phyloP scores from a whole-genome alignment of 2,888 invertebrate genomes.

The Lasiommata megera region DNA sequence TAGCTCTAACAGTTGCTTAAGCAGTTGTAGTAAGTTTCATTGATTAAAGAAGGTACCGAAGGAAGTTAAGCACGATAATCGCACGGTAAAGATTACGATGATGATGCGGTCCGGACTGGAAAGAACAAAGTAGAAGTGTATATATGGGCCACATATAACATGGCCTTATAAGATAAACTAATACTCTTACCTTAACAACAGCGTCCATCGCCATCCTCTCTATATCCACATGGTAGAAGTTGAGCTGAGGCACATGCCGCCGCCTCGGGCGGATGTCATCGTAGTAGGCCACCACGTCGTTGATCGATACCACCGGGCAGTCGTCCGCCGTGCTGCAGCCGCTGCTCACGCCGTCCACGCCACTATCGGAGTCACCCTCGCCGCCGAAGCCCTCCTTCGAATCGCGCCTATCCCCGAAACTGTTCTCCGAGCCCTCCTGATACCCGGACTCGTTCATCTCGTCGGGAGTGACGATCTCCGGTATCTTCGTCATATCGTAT shows the following conservation, averaged over 20 bases:
- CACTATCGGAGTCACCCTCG: conserved; percentile 76
- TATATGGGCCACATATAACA: too few species aligned
- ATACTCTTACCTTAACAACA: conserved; percentile 67
- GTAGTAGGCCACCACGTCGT: conserved; percentile 75
- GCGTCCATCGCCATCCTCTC: conserved; percentile 69
- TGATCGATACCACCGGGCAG: conserved; percentile 78
- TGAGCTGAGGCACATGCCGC: conserved; percentile 68
- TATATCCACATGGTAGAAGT: conserved; percentile 71
- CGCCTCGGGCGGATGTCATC: conserved; percentile 70
- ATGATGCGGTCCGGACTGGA: too few species aligned
- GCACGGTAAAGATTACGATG: too few species aligned
- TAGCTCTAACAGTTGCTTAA: too few species aligned
- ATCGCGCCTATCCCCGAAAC: conserved; percentile 69
- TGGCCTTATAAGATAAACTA: too few species aligned
- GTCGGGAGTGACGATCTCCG: conserved; percentile 71
- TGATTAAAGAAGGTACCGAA: too few species aligned
- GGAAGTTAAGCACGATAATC: too few species aligned
- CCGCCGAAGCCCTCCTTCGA: conserved; percentile 72
- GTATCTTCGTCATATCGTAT: conserved; percentile 64
- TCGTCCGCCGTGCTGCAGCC: conserved; percentile 81
- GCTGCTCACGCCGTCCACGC: conserved; percentile 81
- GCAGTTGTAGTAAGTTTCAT: too few species aligned
- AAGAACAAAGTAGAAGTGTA: too few species aligned
- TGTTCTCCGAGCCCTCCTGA: conserved; percentile 71
- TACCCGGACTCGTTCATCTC: conserved; percentile 76